These are phyloP conservation scores for Dreissena rostriformis DNA, from an alignment of 1,140 invertebrate genomes.

Conservation along the genomic window DNA sequence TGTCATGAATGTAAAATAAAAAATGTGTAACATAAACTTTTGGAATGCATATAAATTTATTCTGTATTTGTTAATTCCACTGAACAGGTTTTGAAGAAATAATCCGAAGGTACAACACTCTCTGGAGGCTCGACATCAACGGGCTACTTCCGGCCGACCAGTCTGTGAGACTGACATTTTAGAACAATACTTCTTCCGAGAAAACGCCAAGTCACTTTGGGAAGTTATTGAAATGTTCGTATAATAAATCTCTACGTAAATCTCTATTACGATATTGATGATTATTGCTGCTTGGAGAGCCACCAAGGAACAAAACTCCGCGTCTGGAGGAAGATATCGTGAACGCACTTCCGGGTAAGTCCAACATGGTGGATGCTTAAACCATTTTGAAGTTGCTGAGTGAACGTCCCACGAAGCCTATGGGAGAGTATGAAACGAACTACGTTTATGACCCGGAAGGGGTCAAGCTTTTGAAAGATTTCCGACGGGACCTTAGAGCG, in stretches of 20 bases:
- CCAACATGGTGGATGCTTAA: constrained; percentile 77
- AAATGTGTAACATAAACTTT: too few relatives aligned
- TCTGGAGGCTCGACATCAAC: constrained; percentile 22
- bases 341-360: constrained; percentile 73
- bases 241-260: constrained; percentile 18
- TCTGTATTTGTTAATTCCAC: too few relatives aligned
- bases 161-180: too few relatives aligned
- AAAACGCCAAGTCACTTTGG: constrained; percentile 12
- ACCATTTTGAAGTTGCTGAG: constrained; percentile 79
- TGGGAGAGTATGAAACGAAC: constrained; percentile 80
- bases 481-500: constrained; percentile 29
- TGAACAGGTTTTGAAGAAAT: constrained; percentile 14
- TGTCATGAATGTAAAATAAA: too few relatives aligned
- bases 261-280: constrained; percentile 27
- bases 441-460: constrained; percentile 78
- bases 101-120: constrained; percentile 22
- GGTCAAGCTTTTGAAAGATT: constrained; percentile 71
- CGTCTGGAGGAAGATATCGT: constrained; percentile 75
- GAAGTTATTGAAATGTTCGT: constrained; percentile 31
- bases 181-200: constrained; percentile 31
- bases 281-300: constrained; percentile 70
- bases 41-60: too few relatives aligned
- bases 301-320: constrained; percentile 67
- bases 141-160: constrained; percentile 37
- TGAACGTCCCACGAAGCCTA: constrained; percentile 75